Percentiles rank a stretch among this genome's conserved stretches.
phyloP scores from a whole-genome alignment of 2,113 vertebrate species.

The Pan troglodytes region NHGRI_mPanTro3-v2.1_pri NC_072411.2:40018001-40018500 shows the following conservation, averaged over 20 bases:
- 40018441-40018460: not conserved
- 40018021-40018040: slow-evolving; percentile 66
- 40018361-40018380: not conserved
- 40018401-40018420: not conserved
- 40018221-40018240: not conserved
- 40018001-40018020: slow-evolving; percentile 66
- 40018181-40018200: slow-evolving; percentile 41
- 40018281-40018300: not conserved
- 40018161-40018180: slow-evolving; percentile 22
- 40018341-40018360: slow-evolving; percentile 22
- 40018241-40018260: not conserved
- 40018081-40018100: slow-evolving; percentile 70
- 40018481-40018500: not conserved
- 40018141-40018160: slow-evolving; percentile 28
- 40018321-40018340: not conserved
- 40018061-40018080: slow-evolving; percentile 75
- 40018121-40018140: slow-evolving; percentile 37
- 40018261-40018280: not conserved
- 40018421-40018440: not conserved
- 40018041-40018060: slow-evolving; percentile 70
- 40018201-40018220: not conserved
- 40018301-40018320: slow-evolving; percentile 31
- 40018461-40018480: not conserved
- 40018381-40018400: slow-evolving; percentile 11
- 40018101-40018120: slow-evolving; percentile 59